These are phyloP conservation scores for Gnathonemus longibarbis DNA, from an alignment of 2,113 vertebrate species.

Conservation along the genomic window DNA sequence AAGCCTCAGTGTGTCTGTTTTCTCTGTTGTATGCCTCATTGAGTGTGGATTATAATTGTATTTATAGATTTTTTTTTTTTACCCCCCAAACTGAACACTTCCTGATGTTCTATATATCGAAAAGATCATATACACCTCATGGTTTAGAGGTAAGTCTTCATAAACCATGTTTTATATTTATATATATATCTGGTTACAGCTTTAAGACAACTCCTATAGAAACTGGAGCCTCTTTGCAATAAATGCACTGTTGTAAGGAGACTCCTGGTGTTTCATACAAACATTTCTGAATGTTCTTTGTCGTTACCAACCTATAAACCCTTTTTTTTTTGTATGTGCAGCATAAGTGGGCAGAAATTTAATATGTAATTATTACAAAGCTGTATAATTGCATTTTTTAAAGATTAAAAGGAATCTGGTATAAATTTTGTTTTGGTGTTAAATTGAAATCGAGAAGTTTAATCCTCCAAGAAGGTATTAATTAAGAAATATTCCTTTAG, in stretches of 20 bases:
- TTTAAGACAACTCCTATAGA: background rate
- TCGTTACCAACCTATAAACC: background rate
- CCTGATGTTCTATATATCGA: background rate
- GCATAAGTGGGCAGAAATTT: background rate
- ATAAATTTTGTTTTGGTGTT: background rate
- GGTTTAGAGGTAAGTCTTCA: background rate
- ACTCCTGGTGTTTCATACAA: background rate
- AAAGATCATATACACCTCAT: background rate
- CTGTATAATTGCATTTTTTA: background rate
- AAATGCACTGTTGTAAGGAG: constrained; percentile 1
- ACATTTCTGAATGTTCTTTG: background rate
- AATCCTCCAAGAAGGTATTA: background rate
- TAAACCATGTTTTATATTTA: background rate
- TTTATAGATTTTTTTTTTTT: background rate
- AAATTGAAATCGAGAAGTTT: background rate
- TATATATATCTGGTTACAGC: background rate
- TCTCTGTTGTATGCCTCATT: background rate
- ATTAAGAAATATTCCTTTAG: background rate
- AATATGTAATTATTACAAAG: background rate
- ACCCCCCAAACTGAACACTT: background rate
- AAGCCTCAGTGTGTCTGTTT: background rate
- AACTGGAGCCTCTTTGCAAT: background rate
- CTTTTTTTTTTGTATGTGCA: background rate
- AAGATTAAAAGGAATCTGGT: background rate
- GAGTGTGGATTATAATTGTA: background rate